Conservation (phyloP, 2,113 vertebrate genomes). For the Halichoerus grypus region DNA sequence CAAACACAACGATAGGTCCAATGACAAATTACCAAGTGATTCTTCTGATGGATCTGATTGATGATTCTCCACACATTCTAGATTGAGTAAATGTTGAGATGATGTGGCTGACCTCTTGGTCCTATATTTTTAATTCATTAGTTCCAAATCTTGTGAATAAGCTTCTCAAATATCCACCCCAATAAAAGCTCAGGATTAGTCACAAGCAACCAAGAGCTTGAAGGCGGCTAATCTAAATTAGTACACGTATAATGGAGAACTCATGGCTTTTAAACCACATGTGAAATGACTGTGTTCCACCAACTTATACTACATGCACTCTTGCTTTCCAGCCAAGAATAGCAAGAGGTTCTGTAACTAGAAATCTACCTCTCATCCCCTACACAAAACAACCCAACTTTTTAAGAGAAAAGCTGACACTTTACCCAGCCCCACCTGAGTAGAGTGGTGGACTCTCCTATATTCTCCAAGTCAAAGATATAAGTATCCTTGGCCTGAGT, state of each 20-base stretch:
- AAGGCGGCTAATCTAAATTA: background rate
- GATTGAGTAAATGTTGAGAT: background rate
- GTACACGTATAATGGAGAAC: background rate
- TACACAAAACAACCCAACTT: background rate
- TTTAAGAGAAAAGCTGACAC: background rate
- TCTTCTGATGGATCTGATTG: background rate
- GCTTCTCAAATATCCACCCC: background rate
- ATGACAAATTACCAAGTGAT: background rate
- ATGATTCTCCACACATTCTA: background rate
- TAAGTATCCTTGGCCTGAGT: background rate
- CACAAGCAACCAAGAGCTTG: background rate
- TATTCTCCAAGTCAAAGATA: background rate
- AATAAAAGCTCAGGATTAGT: background rate
- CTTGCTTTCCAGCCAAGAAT: background rate
- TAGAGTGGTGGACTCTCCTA: background rate
- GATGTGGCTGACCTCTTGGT: background rate
- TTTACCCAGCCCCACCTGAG: background rate
- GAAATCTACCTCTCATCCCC: background rate
- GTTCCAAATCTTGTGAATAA: background rate
- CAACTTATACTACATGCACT: background rate
- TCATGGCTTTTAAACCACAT: background rate
- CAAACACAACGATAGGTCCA: background rate
- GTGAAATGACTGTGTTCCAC: background rate
- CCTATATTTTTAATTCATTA: conserved; percentile 13
- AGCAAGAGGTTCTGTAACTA: background rate